phyloP scores from a whole-genome alignment of 2,797 vertebrate species.

The Anomalospiza imberbis region DNA sequence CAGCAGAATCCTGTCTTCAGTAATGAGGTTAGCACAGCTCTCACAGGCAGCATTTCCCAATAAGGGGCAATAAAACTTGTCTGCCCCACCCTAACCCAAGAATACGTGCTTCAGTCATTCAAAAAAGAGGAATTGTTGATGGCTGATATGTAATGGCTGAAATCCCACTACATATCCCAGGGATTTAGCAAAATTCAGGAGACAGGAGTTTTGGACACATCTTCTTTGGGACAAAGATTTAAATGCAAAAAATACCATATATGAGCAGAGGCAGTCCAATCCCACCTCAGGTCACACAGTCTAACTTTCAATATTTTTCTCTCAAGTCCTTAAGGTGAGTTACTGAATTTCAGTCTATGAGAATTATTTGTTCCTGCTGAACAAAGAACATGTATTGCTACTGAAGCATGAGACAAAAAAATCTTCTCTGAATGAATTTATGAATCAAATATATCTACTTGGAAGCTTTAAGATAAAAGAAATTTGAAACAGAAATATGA shows the following conservation, averaged over 20 bases:
- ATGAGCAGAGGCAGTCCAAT: background rate
- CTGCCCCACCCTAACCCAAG: background rate
- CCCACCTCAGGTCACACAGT: background rate
- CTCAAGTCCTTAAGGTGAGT: background rate
- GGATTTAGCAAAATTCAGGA: background rate
- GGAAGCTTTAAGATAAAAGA: constrained; percentile 52
- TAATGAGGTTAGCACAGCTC: background rate
- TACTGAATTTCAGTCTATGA: background rate
- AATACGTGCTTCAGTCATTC: background rate
- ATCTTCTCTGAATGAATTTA: constrained; percentile 50
- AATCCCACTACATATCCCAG: background rate
- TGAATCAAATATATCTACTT: constrained; percentile 49
- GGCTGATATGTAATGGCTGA: background rate
- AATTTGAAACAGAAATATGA: constrained; percentile 39
- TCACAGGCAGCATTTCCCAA: background rate
- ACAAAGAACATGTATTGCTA: background rate
- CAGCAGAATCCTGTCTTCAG: background rate
- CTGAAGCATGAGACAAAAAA: constrained; percentile 24
- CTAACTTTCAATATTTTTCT: constrained; percentile 12
- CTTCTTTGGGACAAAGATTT: background rate
- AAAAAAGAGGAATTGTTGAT: background rate
- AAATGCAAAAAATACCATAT: background rate
- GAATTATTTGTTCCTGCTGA: constrained; percentile 31
- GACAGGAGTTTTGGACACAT: background rate
- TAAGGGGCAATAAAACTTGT: background rate